phyloP scores from a whole-genome alignment of 2,888 invertebrate genomes.

The Cephalotes varians region DNA sequence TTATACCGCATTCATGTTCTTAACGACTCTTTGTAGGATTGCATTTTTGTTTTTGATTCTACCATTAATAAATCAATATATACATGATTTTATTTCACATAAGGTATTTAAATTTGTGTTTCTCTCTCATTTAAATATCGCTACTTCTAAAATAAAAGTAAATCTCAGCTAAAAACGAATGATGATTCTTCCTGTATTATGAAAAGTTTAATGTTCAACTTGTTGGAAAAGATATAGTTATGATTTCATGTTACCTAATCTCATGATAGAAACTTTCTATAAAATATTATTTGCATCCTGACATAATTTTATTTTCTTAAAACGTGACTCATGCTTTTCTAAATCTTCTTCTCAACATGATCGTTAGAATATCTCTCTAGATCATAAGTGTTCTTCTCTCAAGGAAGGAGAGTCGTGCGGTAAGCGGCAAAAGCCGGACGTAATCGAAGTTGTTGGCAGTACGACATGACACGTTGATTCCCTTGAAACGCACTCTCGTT shows the following conservation, averaged over 20 bases:
- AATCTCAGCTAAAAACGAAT: background rate
- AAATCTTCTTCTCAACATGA: background rate
- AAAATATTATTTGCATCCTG: background rate
- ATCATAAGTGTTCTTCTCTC: background rate
- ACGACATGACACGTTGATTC: slow-evolving; percentile 11
- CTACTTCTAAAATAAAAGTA: background rate
- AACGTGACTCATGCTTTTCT: background rate
- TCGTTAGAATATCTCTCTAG: background rate
- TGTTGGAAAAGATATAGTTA: background rate
- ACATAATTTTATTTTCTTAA: background rate
- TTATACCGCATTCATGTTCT: slow-evolving; percentile 1
- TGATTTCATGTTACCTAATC: slow-evolving; percentile 5
- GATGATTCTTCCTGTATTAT: background rate
- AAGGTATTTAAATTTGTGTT: background rate
- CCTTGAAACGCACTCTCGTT: slow-evolving; percentile 60
- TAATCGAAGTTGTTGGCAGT: slow-evolving; percentile 27
- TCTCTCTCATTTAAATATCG: background rate
- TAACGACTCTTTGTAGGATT: slow-evolving; percentile 27
- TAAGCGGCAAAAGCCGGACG: slow-evolving; percentile 13
- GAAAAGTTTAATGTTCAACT: slow-evolving; percentile 7
- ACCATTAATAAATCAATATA: slow-evolving; percentile 4
- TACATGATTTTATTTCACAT: slow-evolving; percentile 12
- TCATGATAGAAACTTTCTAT: slow-evolving; percentile 10
- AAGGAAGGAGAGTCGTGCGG: slow-evolving; percentile 1
- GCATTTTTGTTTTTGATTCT: slow-evolving; percentile 22